A percentile compares a stretch with the other conserved stretches of the same genome.
Conservation (phyloP, 2,888 invertebrate genomes). For the Zygogramma bicolorata region DNA sequence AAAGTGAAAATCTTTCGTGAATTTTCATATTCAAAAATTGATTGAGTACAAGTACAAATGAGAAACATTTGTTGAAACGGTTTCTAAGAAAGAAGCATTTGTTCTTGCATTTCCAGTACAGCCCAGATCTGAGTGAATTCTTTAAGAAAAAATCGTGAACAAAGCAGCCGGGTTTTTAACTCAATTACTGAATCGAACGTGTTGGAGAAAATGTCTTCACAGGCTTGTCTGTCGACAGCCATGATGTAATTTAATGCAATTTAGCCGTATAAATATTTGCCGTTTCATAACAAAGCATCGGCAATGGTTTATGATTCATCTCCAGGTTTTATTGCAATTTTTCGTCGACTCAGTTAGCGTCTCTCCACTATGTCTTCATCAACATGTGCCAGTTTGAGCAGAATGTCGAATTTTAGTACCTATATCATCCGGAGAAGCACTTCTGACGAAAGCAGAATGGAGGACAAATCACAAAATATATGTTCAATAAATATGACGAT, state of each 20-base stretch:
- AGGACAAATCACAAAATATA: neutral
- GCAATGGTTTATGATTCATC: neutral
- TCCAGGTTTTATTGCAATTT: conserved; percentile 1
- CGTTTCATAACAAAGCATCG: conserved; percentile 9
- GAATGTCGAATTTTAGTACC: neutral
- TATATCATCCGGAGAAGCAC: conserved; percentile 4
- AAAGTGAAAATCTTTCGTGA: no score
- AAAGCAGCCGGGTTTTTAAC: no score
- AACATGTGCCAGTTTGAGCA: conserved; percentile 7
- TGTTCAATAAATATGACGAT: conserved; percentile 6
- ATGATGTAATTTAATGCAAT: neutral
- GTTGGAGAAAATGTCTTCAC: neutral
- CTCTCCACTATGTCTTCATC: conserved; percentile 1
- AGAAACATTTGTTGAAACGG: no score
- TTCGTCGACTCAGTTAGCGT: conserved; percentile 10
- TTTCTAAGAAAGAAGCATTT: no score
- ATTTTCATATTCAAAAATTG: no score
- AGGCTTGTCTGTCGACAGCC: neutral
- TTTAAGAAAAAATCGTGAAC: no score
- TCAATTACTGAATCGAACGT: neutral
- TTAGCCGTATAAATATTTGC: conserved; percentile 1
- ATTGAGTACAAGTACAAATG: no score
- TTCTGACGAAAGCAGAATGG: neutral
- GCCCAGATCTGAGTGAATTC: no score
- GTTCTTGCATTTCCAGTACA: no score